These are phyloP conservation scores for Leistus spinibarbis DNA, from an alignment of 2,888 invertebrate species.

Conservation along the genomic window DNA sequence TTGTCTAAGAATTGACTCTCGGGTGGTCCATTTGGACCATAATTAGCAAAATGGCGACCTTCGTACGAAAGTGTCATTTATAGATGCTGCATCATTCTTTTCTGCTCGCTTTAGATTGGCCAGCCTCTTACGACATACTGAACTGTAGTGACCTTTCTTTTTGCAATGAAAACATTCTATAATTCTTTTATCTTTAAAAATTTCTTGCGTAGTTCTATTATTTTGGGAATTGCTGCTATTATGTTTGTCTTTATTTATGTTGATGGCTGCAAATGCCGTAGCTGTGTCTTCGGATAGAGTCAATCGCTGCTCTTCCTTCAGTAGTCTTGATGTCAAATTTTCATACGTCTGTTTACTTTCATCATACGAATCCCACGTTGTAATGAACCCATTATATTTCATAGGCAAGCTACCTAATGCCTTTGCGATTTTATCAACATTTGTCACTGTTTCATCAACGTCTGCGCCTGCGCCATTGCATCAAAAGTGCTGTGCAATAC, in stretches of 20 bases:
- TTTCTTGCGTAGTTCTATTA: not conserved
- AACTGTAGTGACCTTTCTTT: slow-evolving; percentile 4
- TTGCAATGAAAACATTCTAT: slow-evolving; percentile 14
- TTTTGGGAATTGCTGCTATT: too few relatives aligned
- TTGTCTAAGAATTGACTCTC: too few relatives aligned
- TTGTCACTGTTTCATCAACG: slow-evolving; percentile 22
- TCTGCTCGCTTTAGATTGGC: not conserved
- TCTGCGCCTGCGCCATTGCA: slow-evolving; percentile 30
- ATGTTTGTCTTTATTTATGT: not conserved
- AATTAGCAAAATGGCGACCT: too few relatives aligned
- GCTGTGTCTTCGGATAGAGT: slow-evolving; percentile 3
- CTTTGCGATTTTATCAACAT: slow-evolving; percentile 40
- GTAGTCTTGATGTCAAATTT: slow-evolving; percentile 17
- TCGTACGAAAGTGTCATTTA: slow-evolving; percentile 46
- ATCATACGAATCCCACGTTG: slow-evolving; percentile 21
- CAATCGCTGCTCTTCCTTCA: slow-evolving; percentile 17
- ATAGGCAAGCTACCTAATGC: slow-evolving; percentile 1
- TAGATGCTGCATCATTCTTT: slow-evolving; percentile 1
- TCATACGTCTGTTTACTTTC: slow-evolving; percentile 25
- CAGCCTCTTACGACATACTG: not conserved
- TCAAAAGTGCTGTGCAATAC: slow-evolving; percentile 38
- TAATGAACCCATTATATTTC: slow-evolving; percentile 12
- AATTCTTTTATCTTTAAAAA: not conserved
- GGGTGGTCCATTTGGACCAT: too few relatives aligned
- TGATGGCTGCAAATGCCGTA: not conserved